phyloP scores from a whole-genome alignment of 2,888 invertebrate species.

The Melanostoma mellinum region DNA sequence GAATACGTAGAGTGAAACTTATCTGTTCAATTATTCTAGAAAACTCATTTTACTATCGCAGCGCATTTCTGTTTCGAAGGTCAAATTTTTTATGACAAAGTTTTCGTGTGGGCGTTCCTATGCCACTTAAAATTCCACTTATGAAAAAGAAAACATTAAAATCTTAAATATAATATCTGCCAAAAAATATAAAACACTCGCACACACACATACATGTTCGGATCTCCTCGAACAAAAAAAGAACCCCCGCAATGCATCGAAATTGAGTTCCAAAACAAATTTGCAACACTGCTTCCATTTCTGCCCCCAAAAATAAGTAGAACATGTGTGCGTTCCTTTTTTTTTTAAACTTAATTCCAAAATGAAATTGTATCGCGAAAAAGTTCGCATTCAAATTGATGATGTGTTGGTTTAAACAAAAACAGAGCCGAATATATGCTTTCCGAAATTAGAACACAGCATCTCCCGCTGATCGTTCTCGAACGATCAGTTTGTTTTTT shows the following conservation, averaged over 20 bases:
- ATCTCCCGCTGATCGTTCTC: conserved; percentile 64
- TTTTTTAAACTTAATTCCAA: conserved; percentile 52
- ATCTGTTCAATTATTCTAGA: background rate
- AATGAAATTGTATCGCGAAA: conserved; percentile 48
- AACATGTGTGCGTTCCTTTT: conserved; percentile 25
- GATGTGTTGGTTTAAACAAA: background rate
- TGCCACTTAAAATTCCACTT: conserved; percentile 16
- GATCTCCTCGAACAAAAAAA: background rate
- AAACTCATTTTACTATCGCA: background rate
- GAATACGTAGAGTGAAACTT: background rate
- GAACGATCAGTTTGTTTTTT: conserved; percentile 24
- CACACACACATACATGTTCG: conserved; percentile 19
- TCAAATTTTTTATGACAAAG: conserved; percentile 5
- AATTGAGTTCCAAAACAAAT: conserved; percentile 21
- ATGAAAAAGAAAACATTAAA: conserved; percentile 2
- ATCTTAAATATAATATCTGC: background rate
- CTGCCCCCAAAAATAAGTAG: conserved; percentile 25
- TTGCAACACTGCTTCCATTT: conserved; percentile 45
- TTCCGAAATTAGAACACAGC: conserved; percentile 63
- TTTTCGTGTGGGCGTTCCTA: conserved; percentile 11
- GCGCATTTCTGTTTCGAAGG: conserved; percentile 8
- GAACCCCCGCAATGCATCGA: conserved; percentile 58
- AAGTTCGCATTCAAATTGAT: conserved; percentile 30
- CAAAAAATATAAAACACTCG: conserved; percentile 25
- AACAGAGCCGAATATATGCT: conserved; percentile 14